Conservation (phyloP, 2,888 invertebrate genomes). For the Latheticus oryzae region DNA sequence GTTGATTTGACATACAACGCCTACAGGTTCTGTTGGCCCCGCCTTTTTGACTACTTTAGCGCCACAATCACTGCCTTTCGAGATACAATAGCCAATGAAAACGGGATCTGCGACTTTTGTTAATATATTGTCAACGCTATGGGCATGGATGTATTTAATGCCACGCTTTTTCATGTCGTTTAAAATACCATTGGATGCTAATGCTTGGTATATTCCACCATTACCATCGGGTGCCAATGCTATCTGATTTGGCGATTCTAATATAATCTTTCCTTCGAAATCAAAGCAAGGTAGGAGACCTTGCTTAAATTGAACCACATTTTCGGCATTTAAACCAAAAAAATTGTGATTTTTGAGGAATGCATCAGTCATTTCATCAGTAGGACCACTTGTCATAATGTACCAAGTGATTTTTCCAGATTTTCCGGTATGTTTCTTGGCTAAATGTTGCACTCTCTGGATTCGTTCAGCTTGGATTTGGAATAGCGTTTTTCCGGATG, state of each 20-base stretch:
- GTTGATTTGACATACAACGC: slow-evolving; percentile 93
- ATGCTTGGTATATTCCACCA: slow-evolving; percentile 85
- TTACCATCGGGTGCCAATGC: slow-evolving; percentile 94
- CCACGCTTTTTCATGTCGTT: slow-evolving; percentile 83
- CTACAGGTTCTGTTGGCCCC: slow-evolving; percentile 90
- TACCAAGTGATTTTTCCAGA: slow-evolving; percentile 80
- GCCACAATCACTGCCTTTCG: slow-evolving; percentile 90
- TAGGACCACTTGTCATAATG: slow-evolving; percentile 97
- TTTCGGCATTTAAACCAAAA: slow-evolving; percentile 85
- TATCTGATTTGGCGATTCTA: slow-evolving; percentile 83
- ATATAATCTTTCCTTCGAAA: slow-evolving; percentile 91
- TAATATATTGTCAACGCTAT: slow-evolving; percentile 98
- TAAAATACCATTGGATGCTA: slow-evolving; percentile 80
- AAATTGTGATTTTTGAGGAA: slow-evolving; percentile 84
- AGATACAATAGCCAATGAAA: slow-evolving; percentile 93
- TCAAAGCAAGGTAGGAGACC: slow-evolving; percentile 93
- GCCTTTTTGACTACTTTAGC: slow-evolving; percentile 95
- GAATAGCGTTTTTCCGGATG: slow-evolving; percentile 89
- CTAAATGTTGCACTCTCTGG: slow-evolving; percentile 79
- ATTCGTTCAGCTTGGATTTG: slow-evolving; percentile 97
- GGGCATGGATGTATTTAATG: slow-evolving; percentile 91
- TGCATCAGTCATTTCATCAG: slow-evolving; percentile 83
- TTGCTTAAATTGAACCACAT: slow-evolving; percentile 92
- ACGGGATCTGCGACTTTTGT: slow-evolving; percentile 97
- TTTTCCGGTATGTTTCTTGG: slow-evolving; percentile 73